Base-by-base conservation (phyloP, 2,113 vertebrate species). In the Saimiri boliviensis region DNA sequence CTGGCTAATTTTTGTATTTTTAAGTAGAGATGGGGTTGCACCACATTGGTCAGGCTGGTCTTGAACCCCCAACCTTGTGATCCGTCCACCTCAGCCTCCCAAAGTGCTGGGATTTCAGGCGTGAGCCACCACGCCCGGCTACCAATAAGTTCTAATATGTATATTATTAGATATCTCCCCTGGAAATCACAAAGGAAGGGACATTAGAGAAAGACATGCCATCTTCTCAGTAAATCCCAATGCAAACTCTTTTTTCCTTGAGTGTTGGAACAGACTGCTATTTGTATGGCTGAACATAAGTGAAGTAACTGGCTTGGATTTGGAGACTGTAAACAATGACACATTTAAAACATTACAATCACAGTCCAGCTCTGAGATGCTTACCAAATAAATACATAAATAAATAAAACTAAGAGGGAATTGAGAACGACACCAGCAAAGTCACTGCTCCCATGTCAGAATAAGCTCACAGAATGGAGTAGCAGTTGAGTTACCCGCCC, bases 401-500 rank as follows among this genome's bases (percentile, higher is more conserved):
- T 14, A 63, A 63, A 63, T 14, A 63, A 86, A 40, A 63, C 40
- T 47, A 40, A 52, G n/a, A 47, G 32, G 37, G 1, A 63, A 47
- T 25, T 12, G 5, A 60, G 77, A 76, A 63, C 27, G 52, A 54
- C 71, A 73, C 19, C 0, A 0, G 6, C 52, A 17, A 45, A 52
- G 30, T 6, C 76, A 21, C 35, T 17, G 49, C n/a, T 93, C 63
- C 58, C 0, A 0, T 6, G 35, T 86, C 68, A 47, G 2, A 10
- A 27, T 1, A 13, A 40, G n/a, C 40, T 70, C 56, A 6, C 3
- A 20, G n/a, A 42, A 45, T 6, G 14, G 27, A 13, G 27, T 0
- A 37, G 70, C 42, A 47, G 58, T 58, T 60, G n/a, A 63, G 2
- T 45, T 16, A 45, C 1, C 56, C 14, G 20, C 12, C n/a, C 32